phyloP scores from a whole-genome alignment of 2,113 vertebrate genomes.

The cat (Felis catus) region DNA sequence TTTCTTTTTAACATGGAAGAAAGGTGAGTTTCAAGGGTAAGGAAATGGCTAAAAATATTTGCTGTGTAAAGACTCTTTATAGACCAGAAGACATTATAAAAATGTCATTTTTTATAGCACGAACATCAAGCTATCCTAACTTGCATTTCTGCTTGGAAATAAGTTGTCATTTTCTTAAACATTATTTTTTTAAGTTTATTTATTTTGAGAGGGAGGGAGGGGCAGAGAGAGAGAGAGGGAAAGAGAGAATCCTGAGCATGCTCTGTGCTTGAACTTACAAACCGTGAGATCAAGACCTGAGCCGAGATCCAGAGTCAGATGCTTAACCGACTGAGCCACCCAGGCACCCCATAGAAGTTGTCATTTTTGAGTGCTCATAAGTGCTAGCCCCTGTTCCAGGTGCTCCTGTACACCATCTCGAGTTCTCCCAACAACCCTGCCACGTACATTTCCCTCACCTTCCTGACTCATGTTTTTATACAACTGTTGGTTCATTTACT shows the following conservation, averaged over 20 bases:
- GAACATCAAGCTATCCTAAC: background rate
- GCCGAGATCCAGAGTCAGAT: too few relatives aligned
- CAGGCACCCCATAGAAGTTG: too few relatives aligned
- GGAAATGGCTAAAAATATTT: background rate
- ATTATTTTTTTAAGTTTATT: too few relatives aligned
- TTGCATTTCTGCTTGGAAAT: slow-evolving; percentile 19
- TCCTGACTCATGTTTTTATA: background rate
- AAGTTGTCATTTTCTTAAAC: background rate
- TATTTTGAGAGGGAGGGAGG: too few relatives aligned
- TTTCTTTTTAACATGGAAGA: background rate
- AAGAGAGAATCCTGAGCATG: too few relatives aligned
- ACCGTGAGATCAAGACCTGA: too few relatives aligned
- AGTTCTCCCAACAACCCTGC: background rate
- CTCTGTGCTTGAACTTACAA: too few relatives aligned
- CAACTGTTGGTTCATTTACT: background rate
- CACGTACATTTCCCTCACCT: background rate
- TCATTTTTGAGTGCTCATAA: background rate
- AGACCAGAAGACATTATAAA: background rate
- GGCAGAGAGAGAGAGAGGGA: too few relatives aligned
- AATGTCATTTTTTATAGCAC: background rate
- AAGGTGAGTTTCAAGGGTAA: background rate
- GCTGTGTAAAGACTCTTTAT: background rate
- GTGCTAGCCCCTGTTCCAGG: background rate
- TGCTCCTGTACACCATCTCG: background rate
- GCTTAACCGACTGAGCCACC: too few relatives aligned